Evolutionary conservation across 2,797 vertebrate genomes (phyloP), one percentile per base, ranked within the genome.

Genomic region (Margarornis squamiger): DNA sequence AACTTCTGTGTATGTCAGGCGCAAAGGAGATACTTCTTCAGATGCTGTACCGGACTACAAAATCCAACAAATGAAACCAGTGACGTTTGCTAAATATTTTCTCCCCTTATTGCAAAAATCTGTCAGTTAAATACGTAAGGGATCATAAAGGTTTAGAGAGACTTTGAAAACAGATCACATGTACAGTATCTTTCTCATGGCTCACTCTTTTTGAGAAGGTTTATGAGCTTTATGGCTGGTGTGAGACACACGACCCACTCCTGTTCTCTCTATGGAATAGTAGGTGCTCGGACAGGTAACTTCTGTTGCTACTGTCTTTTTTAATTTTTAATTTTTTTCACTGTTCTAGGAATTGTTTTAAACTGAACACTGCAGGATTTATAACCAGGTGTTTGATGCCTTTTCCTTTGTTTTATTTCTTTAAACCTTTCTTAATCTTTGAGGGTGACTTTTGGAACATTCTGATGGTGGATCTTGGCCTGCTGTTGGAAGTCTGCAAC

Each of bases 231-330:
- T 98, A 95, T 98, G 98, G 97, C 98, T 98, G 98, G 97, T 98
- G 98, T 98, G 98, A 98, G 98, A 98, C 97, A 97, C 97, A 98
- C 96, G 97, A 97, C 97, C 97, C 97, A 97, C 97, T 98, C 97
- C 97, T 97, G 97, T 96, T 92, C 96, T 97, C 96, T 96, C 97
- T 98, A 94, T 98, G 98, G 98, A 98, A 97, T 98, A 98, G 97
- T 98, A 98, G 98, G 97, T 98, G 97, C 97, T 97, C 96, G 67
- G 97, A 98, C 98, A 98, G 98, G 98, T 98, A 98, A 98, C 98
- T 95, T 97, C 97, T 97, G 97, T 96, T 97, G 98, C 97, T 98
- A 97, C 97, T 98, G 97, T 97, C 95, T 98, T 96, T 97, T 96
- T 97, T 92, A 0, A 59, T 96, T 97, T 97, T 97, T 97, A 78